A percentile compares a stretch with the other conserved stretches of the same genome.
Conservation (phyloP, 2,113 vertebrate species). For the Chaetura pelagica region DNA sequence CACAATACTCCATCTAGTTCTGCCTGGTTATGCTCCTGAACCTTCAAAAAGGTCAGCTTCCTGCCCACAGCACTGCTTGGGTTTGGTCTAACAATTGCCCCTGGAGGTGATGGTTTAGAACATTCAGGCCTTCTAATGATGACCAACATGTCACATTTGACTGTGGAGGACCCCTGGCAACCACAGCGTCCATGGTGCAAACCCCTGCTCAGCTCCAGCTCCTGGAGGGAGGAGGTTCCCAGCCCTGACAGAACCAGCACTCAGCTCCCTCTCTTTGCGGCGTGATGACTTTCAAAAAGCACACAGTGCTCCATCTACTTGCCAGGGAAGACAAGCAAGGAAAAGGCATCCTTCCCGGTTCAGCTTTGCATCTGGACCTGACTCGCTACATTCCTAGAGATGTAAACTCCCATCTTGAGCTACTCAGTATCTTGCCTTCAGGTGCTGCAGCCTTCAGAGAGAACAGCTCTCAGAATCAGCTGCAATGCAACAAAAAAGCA, state of each 20-base stretch:
- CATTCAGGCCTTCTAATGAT: background rate
- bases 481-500: background rate
- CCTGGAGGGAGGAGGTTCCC: background rate
- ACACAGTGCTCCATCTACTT: background rate
- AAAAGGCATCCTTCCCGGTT: conserved; percentile 6
- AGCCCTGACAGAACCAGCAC: background rate
- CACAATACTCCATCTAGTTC: background rate
- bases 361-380: conserved; percentile 60
- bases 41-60: background rate
- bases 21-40: background rate
- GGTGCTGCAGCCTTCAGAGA: background rate
- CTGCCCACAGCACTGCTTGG: fast-evolving
- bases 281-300: background rate
- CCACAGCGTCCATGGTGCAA: background rate
- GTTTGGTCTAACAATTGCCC: background rate
- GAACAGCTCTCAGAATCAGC: conserved; percentile 15
- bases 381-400: conserved; percentile 44
- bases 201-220: background rate
- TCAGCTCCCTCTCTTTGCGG: background rate
- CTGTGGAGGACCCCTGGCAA: background rate
- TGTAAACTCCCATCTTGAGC: conserved; percentile 28
- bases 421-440: conserved; percentile 50
- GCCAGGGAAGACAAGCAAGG: background rate
- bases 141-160: background rate
- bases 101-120: background rate